Base-by-base conservation (phyloP, 1,140 invertebrate genomes). In the Microplitis demolitor region DNA sequence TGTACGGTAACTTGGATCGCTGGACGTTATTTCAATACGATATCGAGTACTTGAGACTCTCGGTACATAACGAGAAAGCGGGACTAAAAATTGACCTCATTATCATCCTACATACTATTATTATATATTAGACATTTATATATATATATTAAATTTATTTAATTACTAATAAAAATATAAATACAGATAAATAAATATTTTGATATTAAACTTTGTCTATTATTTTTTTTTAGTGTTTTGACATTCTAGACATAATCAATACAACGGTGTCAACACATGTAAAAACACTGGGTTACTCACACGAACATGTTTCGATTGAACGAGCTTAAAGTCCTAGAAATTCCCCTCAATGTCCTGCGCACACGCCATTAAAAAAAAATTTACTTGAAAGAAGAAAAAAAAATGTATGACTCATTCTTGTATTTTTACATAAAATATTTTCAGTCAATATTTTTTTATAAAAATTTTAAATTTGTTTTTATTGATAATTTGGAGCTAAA, bases 1-100 rank as follows among this genome's bases (percentile, higher is more conserved):
- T 85, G 80, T 84, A 83, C 77, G 83, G 83, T 74, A 78, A 70
- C 77, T 82, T 76, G 78, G 74, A 72, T 11, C 62, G 11, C 16
- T 58, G 16, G 16, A 54, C 24, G 16, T 58, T 58, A 31, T 16
- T 24, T 16, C 14, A 58, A 31, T 24, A 31, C 14, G 24, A 24
- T 24, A 31, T 24, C 14, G 9, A 24, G 56, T 16, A 24, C 51
- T 54, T 54, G 24, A 11, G 24, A 24, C 14, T 31, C 56, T 24
- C 24, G 24, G 56, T 58, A 58, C 24, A 58, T 37, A 37, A 8
- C 35, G 67, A 60, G 67, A 69, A 69, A 69, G 67, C 67, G 31
- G 54, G 67, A 45, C 67, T 60, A 9, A 45, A 45, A 45, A 45
- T 45, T 45, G 39, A 45, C 39, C 39, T 45, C 39, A 11, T 45